Base-by-base conservation (phyloP, 2,888 invertebrate genomes). In the Callyntrura sp. region DNA sequence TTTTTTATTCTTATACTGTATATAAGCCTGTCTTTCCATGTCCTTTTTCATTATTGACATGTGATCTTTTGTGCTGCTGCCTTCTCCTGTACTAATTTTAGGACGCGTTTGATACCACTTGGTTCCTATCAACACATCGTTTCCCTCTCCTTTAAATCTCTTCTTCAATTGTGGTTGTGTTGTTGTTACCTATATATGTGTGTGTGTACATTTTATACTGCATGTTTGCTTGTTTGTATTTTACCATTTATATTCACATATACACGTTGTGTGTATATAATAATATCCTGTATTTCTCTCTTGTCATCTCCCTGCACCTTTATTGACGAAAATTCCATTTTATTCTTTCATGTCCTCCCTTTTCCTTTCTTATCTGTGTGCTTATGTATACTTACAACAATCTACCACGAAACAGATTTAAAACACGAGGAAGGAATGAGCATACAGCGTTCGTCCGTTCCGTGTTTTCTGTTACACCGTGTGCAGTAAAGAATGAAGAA, bases 1-100 rank as follows among this genome's bases (percentile, higher is more conserved):
- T 62, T 85, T 85, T 83, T 85, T 68, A 35, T 78, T 79, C 62
- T 81, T 81, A 48, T n/a, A n/a, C n/a, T n/a, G n/a, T n/a, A n/a
- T 76, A 84, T 70, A 55, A 70, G 73, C 88, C 65, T 89, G 89
- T 79, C 84, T n/a, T n/a, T 79, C 60, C 65, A 68, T 86, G 86
- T 86, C 84, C 68, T 85, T 68, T 84, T 90, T 81, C 83, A 88
- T 83, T 81, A 83, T 90, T 90, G 85, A 90, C 89, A 90, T 85
- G 78, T 85, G 85, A 90, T 90, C 85, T 81, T 81, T 88, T 84
- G 88, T 88, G 88, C 57, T 73, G 51, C 25, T 76, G 68, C 70
- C 60, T 65, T 17, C 79, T 65, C 25, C 79, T 84, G 68, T 79
- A 89, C 84, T 85, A 89, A 89, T 85, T 89, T 89, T 45, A 89